Base-by-base conservation (phyloP, 2,888 invertebrate genomes). In the Meta bourneti region DNA sequence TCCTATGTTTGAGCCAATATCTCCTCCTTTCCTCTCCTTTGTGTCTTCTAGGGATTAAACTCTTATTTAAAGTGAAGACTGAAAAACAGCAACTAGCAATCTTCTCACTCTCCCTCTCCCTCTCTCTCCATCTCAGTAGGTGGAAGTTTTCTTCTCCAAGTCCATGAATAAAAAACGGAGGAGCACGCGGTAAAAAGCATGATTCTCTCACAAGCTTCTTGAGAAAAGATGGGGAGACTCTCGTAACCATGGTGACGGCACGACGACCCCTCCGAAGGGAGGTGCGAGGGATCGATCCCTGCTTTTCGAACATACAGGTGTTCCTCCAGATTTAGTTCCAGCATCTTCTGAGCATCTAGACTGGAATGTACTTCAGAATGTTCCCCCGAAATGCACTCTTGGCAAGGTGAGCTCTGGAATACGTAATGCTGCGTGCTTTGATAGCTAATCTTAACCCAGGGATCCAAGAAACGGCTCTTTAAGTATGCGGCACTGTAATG, bases 271-370 rank as follows among this genome's bases (percentile, higher is more conserved):
- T 84, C 89, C 83, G 79, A 84, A 84, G 89, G 89, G 89, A 89
- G 89, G 89, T 89, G 89, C 83, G 89, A 89, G 89, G 89, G 89
- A 89, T 89, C 89, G 89, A 89, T 89, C 79, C 89, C 89, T 69
- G 70, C 51, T 81, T 69, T 89, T 71, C 77, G 78, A 74, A 83
- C 69, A 84, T 78, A 78, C 78, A 79, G 83, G 78, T 78, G 78
- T 89, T 84, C 89, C 71, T 89, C 72, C 89, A 89, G 89, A 89
- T 89, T 89, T 89, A 89, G 89, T 89, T 89, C 89, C 89, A 77
- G 82, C 75, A 70, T 82, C 89, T 89, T 82, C 49, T 69, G n/a
- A 72, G 79, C 70, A 80, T 87, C 82, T 11, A 5, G 61, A 48
- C 72, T 52, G 51, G 79, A 61, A 19, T 34, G 51, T 72, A n/a